phyloP scores from a whole-genome alignment of 64 coral and sea anemone genomes.

The Pachyseris speciosa region DNA sequence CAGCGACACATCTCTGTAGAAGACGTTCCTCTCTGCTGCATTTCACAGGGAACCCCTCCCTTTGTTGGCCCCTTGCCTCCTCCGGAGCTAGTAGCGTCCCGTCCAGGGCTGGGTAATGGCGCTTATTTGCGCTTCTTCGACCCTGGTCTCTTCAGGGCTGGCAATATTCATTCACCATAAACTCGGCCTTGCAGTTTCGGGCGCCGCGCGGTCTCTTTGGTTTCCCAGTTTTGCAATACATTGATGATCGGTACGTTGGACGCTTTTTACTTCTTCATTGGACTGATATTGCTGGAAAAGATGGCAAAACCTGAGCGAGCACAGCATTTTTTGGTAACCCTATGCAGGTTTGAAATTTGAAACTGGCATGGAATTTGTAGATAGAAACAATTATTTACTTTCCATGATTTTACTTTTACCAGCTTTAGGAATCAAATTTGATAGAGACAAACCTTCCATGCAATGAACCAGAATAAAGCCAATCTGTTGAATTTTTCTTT shows the following conservation, averaged over 20 bases:
- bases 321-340: too few relatives aligned
- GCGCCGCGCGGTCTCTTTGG: not conserved
- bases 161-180: not conserved
- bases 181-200: not conserved
- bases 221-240: not conserved
- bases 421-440: too few relatives aligned
- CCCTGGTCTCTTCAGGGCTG: not conserved
- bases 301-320: too few relatives aligned
- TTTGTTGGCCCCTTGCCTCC: not conserved
- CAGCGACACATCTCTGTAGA: not conserved
- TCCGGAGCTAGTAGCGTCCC: not conserved
- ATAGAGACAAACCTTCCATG: too few relatives aligned
- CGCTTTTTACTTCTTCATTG: not conserved
- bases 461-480: too few relatives aligned
- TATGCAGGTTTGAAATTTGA: too few relatives aligned
- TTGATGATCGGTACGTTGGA: not conserved
- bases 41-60: constrained; percentile 6
- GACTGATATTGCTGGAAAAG: too few relatives aligned
- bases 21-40: not conserved
- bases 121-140: not conserved
- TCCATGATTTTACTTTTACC: too few relatives aligned
- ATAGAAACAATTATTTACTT: too few relatives aligned
- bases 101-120: not conserved
- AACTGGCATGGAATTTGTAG: too few relatives aligned
- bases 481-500: too few relatives aligned